Evolutionary conservation across 2,113 vertebrate genomes (phyloP).

Genomic region (Otocyon megalotis): DNA sequence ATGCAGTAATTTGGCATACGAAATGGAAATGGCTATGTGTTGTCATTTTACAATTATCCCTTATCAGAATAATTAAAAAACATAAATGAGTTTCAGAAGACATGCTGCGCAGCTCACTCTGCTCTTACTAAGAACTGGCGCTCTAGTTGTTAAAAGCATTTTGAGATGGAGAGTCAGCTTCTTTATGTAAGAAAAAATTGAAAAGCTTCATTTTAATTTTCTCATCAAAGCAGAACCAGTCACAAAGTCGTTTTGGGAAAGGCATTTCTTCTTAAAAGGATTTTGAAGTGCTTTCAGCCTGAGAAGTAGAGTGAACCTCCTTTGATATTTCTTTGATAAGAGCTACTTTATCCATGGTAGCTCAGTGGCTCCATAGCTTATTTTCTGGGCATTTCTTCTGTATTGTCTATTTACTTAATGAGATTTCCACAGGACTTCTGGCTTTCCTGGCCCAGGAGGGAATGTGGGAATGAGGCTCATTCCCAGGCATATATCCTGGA

Average conservation of each 20-base stretch:
- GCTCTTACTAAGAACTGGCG: neutral
- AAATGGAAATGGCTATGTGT: conserved; percentile 73
- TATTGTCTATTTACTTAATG: neutral
- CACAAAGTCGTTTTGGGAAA: conserved; percentile 72
- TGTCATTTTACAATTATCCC: conserved; percentile 68
- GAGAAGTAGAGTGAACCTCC: conserved; percentile 27
- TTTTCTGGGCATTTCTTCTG: conserved; percentile 59
- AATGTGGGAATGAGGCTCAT: neutral
- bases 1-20: conserved; percentile 43
- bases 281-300: conserved; percentile 67
- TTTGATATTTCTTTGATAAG: conserved; percentile 59
- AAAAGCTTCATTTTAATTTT: conserved; percentile 76
- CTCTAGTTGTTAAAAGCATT: conserved; percentile 63
- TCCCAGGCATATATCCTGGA: neutral
- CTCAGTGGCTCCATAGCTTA: neutral
- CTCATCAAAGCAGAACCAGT: conserved; percentile 73
- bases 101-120: neutral
- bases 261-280: conserved; percentile 69
- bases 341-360: neutral
- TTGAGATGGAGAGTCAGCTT: conserved; percentile 39
- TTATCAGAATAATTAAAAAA: conserved; percentile 81
- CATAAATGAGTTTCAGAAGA: conserved; percentile 67
- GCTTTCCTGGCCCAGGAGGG: conserved; percentile 1
- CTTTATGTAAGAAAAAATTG: conserved; percentile 62
- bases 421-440: conserved; percentile 10